These are phyloP conservation scores for Progne subis DNA, from an alignment of 2,113 vertebrate genomes.

Conservation along the genomic window DNA sequence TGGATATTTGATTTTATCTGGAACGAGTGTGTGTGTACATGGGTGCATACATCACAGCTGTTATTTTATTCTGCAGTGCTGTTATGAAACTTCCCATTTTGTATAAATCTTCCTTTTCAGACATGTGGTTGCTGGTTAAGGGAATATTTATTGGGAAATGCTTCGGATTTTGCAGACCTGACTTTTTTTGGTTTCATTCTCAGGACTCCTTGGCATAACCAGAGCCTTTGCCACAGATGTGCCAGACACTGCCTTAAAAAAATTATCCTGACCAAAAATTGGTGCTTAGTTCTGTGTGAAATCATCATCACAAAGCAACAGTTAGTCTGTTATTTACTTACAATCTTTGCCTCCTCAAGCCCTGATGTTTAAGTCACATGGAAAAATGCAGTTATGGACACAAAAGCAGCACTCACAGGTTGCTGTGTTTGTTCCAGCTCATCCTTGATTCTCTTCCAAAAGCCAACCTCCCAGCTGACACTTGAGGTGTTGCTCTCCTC, in stretches of 20 bases:
- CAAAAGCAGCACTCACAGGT: conserved; percentile 23
- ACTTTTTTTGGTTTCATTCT: conserved; percentile 68
- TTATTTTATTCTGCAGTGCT: conserved; percentile 17
- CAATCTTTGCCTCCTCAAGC: conserved; percentile 38
- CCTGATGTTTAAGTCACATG: conserved; percentile 26
- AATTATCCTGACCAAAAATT: conserved; percentile 72
- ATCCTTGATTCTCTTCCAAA: neutral
- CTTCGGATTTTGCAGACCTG: conserved; percentile 60
- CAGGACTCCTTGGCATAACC: conserved; percentile 69
- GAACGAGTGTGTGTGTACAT: neutral
- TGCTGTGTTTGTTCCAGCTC: neutral
- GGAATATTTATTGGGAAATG: conserved; percentile 66
- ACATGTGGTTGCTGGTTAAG: conserved; percentile 54
- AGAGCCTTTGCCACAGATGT: conserved; percentile 77
- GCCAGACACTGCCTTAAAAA: conserved; percentile 78
- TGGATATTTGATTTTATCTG: conserved; percentile 2
- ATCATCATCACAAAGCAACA: conserved; percentile 56
- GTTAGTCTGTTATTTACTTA: conserved; percentile 32
- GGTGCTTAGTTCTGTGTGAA: conserved; percentile 49
- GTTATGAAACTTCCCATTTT: conserved; percentile 42
- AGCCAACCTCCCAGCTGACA: neutral
- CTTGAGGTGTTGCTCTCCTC: neutral
- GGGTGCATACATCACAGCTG: neutral
- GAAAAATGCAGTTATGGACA: neutral
- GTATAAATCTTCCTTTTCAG: conserved; percentile 64